Evolutionary conservation across 1,140 invertebrate genomes (phyloP).

Genomic region (Lepidotrigona ventralis): DNA sequence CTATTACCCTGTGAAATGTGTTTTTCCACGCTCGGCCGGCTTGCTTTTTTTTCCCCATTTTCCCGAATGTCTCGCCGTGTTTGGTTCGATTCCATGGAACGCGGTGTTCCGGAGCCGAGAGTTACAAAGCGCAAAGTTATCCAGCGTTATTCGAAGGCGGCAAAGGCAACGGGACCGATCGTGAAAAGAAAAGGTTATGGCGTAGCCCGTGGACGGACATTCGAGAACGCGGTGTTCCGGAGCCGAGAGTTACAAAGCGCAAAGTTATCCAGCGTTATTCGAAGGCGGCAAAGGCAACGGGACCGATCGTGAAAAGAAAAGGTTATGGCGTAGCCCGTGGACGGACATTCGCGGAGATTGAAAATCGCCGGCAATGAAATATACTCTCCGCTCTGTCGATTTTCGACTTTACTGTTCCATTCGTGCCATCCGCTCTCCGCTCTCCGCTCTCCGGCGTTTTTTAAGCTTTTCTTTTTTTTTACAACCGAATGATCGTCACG

Average conservation of each 20-base stretch:
- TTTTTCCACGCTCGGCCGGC: neutral
- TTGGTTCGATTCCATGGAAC: neutral
- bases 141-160: neutral
- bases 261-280: conserved; percentile 2
- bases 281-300: neutral
- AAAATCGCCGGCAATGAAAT: conserved; percentile 33
- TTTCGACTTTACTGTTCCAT: neutral
- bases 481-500: neutral
- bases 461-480: neutral
- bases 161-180: neutral
- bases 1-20: too few relatives aligned
- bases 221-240: neutral
- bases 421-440: neutral
- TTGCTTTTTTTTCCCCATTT: neutral
- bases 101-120: neutral
- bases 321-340: conserved; percentile 1
- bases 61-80: neutral
- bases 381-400: conserved; percentile 11
- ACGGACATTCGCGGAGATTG: conserved; percentile 33
- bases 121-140: conserved; percentile 22
- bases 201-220: conserved; percentile 9
- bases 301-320: conserved; percentile 23
- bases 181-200: conserved; percentile 30
- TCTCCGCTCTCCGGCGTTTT: neutral
- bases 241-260: conserved; percentile 8